phyloP scores from a whole-genome alignment of 2,113 vertebrate species.

The Atlantisia rogersi region DNA sequence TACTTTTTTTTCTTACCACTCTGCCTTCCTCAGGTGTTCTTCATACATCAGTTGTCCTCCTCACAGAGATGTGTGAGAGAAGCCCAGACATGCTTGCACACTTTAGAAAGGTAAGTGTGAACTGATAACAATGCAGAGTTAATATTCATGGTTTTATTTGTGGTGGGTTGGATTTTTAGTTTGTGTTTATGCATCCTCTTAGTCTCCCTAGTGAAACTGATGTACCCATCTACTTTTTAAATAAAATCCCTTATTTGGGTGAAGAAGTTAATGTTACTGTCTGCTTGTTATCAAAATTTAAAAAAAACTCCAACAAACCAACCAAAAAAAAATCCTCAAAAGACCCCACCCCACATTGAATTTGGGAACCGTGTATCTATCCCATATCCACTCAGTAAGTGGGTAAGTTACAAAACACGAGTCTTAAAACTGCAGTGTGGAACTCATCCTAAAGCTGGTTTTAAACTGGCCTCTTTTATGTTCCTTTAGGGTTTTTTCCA shows the following conservation, averaged over 20 bases:
- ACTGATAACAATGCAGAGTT: neutral
- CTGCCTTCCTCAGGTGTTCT: conserved; percentile 86
- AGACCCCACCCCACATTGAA: neutral
- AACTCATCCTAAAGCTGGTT: neutral
- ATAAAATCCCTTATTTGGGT: neutral
- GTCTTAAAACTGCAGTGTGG: neutral
- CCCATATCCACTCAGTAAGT: neutral
- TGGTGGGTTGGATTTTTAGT: neutral
- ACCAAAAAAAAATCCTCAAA: no score
- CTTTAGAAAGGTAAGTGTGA: conserved; percentile 92
- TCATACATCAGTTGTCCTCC: conserved; percentile 97
- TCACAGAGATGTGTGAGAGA: conserved; percentile 99
- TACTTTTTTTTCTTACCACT: neutral
- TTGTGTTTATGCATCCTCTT: neutral
- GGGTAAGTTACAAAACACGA: neutral
- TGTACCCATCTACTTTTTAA: neutral
- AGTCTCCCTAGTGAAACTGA: neutral
- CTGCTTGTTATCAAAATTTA: neutral
- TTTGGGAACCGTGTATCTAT: neutral
- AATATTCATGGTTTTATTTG: neutral
- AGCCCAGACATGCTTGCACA: conserved; percentile 98
- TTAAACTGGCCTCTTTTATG: neutral
- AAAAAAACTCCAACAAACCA: neutral
- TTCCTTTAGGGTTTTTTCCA: neutral
- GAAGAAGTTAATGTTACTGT: neutral